Conservation (phyloP, 2,888 invertebrate species). For the Teinopalpus imperialis region DNA sequence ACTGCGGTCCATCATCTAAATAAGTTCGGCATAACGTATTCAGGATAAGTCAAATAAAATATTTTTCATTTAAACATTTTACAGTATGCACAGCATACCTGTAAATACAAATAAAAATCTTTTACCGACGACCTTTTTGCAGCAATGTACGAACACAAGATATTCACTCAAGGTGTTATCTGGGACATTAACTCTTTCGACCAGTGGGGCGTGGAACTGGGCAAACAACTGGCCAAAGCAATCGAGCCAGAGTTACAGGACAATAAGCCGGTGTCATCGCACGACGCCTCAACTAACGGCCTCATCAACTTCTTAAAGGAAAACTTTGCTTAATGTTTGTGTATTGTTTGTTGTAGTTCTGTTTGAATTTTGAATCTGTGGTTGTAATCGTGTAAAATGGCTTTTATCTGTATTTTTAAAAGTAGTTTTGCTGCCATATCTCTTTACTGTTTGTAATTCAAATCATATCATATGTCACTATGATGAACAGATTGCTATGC, state of each 20-base stretch:
- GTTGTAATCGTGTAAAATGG: not conserved
- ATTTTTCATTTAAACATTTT: too few relatives aligned
- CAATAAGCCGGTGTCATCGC: constrained; percentile 85
- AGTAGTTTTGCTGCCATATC: too few relatives aligned
- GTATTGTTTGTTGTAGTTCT: not conserved
- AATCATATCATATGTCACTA: too few relatives aligned
- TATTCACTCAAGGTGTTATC: constrained; percentile 98
- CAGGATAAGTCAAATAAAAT: too few relatives aligned
- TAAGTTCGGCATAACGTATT: too few relatives aligned
- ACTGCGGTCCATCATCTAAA: too few relatives aligned
- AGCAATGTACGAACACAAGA: constrained; percentile 99
- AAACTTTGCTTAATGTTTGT: constrained; percentile 60
- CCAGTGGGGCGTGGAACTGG: constrained; percentile 99
- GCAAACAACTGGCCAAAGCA: constrained; percentile 98
- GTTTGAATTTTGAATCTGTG: constrained; percentile 4
- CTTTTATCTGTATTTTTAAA: not conserved
- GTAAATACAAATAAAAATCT: too few relatives aligned
- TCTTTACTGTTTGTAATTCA: too few relatives aligned
- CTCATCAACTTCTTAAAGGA: constrained; percentile 96
- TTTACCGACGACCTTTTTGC: too few relatives aligned
- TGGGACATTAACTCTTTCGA: constrained; percentile 99
- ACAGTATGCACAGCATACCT: too few relatives aligned
- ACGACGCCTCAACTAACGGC: constrained; percentile 98
- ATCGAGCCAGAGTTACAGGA: constrained; percentile 96
- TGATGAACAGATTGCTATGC: too few relatives aligned